Base-by-base conservation (phyloP, 2,113 vertebrate genomes). In the Solenodon paradoxus region DNA sequence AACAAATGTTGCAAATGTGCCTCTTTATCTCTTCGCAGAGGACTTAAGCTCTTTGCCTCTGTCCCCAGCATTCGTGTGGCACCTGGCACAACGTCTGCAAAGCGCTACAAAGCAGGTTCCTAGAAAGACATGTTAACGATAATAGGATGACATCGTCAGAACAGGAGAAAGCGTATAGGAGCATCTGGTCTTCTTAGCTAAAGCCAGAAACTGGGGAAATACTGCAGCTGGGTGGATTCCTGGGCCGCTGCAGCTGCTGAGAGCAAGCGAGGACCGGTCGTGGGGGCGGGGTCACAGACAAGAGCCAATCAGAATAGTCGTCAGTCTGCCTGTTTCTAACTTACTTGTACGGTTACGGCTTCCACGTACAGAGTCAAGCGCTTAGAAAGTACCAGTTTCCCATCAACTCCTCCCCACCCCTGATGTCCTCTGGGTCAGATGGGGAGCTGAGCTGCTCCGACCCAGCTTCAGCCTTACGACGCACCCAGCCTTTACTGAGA, bases 201-300 rank as follows among this genome's bases (percentile, higher is more conserved):
- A 42, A 71, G 59, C 55, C 88, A 64, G 83, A 51, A 47, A n/a
- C 47, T 42, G 59, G 55, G 78, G 61, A 57, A 53, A 75, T 26
- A 86, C 88, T 79, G 55, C 89, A 79, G 81, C 86, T 82, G 88
- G 92, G 49, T 74, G 74, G 85, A 32, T 82, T 64, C 49, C 6
- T 53, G 55, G 13, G 35, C 75, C 30, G 17, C 42, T 24, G 81
- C 86, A 92, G 61, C 94, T 93, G 75, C 66, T 20, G 12, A 26
- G 38, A 88, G 68, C 51, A 22, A 17, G 15, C 1, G 11, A 77
- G 38, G 74, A 71, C 77, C 61, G 71, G 74, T 13, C 28, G 22
- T 42, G 45, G 22, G 32, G 87, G 42, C 57, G 59, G 72, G 53
- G 49, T 53, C 53, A 35, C 30, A 63, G 59, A 61, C 57, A 11